phyloP scores from a whole-genome alignment of 2,113 vertebrate genomes.

The Cyprinodon brontotheroides region DNA sequence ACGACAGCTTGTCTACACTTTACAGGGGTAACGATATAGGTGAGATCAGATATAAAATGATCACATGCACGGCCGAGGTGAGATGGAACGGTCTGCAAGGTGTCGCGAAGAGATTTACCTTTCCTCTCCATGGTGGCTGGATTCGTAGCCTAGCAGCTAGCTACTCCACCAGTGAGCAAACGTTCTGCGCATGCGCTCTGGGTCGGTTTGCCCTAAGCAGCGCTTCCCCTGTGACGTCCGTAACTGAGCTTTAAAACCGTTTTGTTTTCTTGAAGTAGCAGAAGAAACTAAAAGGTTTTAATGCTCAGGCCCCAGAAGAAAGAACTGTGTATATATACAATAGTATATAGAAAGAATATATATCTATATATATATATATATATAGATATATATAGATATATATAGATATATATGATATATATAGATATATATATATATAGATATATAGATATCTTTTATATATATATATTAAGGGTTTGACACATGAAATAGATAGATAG shows the following conservation, averaged over 20 bases:
- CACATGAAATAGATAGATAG: too few relatives aligned
- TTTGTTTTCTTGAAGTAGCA: neutral
- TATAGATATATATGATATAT: too few relatives aligned
- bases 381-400: too few relatives aligned
- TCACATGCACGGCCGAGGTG: neutral
- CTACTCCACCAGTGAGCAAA: slow-evolving; percentile 65
- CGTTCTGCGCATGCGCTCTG: slow-evolving; percentile 75
- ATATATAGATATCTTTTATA: too few relatives aligned
- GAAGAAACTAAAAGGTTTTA: neutral
- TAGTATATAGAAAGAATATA: too few relatives aligned
- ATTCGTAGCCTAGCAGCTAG: slow-evolving; percentile 77
- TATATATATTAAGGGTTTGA: too few relatives aligned
- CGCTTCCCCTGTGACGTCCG: slow-evolving; percentile 29
- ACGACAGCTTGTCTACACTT: slow-evolving; percentile 12
- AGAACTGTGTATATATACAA: too few relatives aligned
- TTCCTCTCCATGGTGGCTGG: slow-evolving; percentile 92
- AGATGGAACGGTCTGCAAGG: neutral
- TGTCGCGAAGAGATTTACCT: slow-evolving; percentile 82
- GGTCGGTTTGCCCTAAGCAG: neutral
- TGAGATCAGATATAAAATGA: neutral
- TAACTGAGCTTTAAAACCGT: slow-evolving; percentile 13
- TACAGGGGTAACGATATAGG: neutral
- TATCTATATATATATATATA: too few relatives aligned
- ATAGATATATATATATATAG: too few relatives aligned
- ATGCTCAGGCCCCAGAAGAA: neutral